Conservation (phyloP, 1,140 invertebrate species). For the Aphis gossypii region DNA sequence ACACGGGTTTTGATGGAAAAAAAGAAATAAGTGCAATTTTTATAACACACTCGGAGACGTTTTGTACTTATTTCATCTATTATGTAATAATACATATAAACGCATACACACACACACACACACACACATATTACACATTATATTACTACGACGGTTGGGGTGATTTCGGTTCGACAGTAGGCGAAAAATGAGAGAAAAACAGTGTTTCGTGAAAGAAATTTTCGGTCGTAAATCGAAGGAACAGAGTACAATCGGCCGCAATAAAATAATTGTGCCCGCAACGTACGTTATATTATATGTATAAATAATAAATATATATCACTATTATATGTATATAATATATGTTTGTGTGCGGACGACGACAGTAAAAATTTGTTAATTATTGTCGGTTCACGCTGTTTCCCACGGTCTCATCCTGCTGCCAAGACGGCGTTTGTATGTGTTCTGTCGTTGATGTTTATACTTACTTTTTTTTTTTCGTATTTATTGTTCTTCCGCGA, state of each 20-base stretch:
- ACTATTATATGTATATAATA: background rate
- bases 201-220: background rate
- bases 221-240: background rate
- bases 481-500: background rate
- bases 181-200: background rate
- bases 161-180: background rate
- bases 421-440: background rate
- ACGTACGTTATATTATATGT: background rate
- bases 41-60: slow-evolving; percentile 2
- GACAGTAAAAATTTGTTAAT: slow-evolving; percentile 12
- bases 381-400: background rate
- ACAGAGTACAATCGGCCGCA: background rate
- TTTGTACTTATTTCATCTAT: background rate
- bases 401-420: background rate
- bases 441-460: background rate
- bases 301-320: background rate
- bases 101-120: background rate
- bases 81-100: background rate
- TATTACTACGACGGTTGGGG: background rate
- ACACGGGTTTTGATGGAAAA: background rate
- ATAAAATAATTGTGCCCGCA: background rate
- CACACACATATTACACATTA: background rate
- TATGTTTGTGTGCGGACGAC: background rate
- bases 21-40: background rate
- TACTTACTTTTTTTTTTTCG: background rate